Evolutionary conservation across 2,797 vertebrate genomes (phyloP), one percentile per base, ranked within the genome.

Genomic region (Halcyon smyrnensis): DNA sequence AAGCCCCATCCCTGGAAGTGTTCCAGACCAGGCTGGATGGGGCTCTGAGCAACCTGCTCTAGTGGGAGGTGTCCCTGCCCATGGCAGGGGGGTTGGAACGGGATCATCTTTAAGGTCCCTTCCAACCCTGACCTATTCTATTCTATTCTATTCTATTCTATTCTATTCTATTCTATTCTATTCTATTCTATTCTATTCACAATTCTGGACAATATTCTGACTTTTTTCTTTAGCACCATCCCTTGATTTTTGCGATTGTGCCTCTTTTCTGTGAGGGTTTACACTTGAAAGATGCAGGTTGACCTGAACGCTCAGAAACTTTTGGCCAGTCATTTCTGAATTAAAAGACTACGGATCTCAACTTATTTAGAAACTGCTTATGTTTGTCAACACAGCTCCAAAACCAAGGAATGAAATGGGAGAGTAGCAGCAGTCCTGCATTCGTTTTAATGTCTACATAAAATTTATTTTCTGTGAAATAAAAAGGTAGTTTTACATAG

Each of bases 391-490:
- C 83, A 86, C 56, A 84, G 94, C 96, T 98, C 97, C 96, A 98
- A 98, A 98, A 97, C 93, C 96, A 95, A 95, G 90, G 94, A 97
- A 95, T 95, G 63, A 93, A 94, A 84, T 93, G 95, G 97, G 84
- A 94, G 95, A 71, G 62, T 78, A 96, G 53, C 15, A 12, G 45
- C 56, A 76, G 37, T 79, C 78, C 78, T 75, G 25, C 68, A 53
- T 93, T 90, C 74, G 80, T 84, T 91, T 94, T 93, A 88, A 84
- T 9, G 7, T 88, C 68, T 96, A 75, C 70, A 43, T 80, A 62
- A 63, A 94, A 75, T 37, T 16, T 81, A 37, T 71, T 92, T 84
- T 84, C 84, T 91, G 64, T 95, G 73, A 84, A 93, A 76, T 50
- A 67, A 88, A 76, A 81, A 69, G 3, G 51, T 87, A 95, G 57